Evolutionary conservation across 2,888 invertebrate genomes (phyloP).

Genomic region (Teleiodes luculella): DNA sequence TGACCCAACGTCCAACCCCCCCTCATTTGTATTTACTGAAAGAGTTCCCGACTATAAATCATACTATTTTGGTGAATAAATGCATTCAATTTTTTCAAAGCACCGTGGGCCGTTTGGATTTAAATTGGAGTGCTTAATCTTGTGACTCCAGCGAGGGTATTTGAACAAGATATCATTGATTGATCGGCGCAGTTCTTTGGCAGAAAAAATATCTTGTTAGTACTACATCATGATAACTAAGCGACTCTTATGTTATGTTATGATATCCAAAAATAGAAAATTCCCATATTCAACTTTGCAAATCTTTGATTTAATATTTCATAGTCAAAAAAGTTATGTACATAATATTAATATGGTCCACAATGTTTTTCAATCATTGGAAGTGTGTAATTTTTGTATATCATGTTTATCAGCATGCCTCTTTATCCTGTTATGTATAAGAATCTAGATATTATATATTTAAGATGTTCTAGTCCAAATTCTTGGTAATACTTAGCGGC

Average conservation of each 20-base stretch:
- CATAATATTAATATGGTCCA: too few relatives aligned
- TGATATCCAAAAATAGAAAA: too few relatives aligned
- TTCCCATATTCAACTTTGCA: too few relatives aligned
- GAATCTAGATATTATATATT: too few relatives aligned
- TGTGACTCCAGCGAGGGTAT: conserved; percentile 13
- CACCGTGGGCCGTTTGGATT: conserved; percentile 40
- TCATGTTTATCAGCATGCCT: too few relatives aligned
- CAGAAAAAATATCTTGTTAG: neutral
- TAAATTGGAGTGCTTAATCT: conserved; percentile 28
- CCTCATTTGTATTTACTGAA: conserved; percentile 76
- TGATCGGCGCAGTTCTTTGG: neutral
- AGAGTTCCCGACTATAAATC: conserved; percentile 72
- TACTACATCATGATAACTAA: too few relatives aligned
- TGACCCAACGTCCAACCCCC: conserved; percentile 70
- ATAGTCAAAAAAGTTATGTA: too few relatives aligned
- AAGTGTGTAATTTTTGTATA: too few relatives aligned
- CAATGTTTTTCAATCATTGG: too few relatives aligned
- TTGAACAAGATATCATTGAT: conserved; percentile 3
- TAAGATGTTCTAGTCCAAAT: neutral
- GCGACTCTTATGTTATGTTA: too few relatives aligned
- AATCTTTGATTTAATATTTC: too few relatives aligned
- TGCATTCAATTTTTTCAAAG: conserved; percentile 62
- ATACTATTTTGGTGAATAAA: conserved; percentile 71
- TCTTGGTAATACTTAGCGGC: neutral
- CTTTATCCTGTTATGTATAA: too few relatives aligned